Evolutionary conservation across 2,888 invertebrate species (phyloP), one percentile per base, ranked within the genome.

Genomic region (Scaptomyza tumidula): DNA sequence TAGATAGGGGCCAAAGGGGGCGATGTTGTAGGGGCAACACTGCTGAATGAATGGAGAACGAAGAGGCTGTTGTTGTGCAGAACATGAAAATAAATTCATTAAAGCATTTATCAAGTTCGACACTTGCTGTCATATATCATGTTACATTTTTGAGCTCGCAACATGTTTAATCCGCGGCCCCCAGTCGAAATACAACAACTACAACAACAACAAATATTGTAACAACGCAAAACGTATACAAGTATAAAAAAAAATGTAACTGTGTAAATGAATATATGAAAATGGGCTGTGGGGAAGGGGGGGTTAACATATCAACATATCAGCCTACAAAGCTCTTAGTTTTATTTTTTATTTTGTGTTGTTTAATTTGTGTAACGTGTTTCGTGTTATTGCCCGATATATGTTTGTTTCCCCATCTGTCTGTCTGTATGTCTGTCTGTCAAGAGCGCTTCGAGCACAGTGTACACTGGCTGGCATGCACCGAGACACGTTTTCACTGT

Each of bases 91-190:
- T 82, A 75, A 86, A 88, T 86, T 75, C 80, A 86, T 86, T 86
- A 79, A 86, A 80, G 77, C 85, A 86, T 86, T 86, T 88, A 86
- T 86, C 86, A 88, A 86, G 81, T 88, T 88, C 86, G 85, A 86
- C 87, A 84, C 82, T 81, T 70, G 69, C 80, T 88, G 88, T 86
- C 87, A 84, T 84, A 77, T 75, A 72, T 75, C 74, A 75, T 74
- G 71, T 75, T 74, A 74, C 74, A 74, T 60, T 81, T 81, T 81
- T 66, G 63, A 75, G 75, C 64, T 58, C 41, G 24, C 63, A 85
- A 81, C 87, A 84, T 87, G 82, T 81, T 82, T 87, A 87, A 87
- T 82, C 85, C 87, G 59, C 84, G 35, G 52, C 66, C 61, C 35
- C 64, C 63, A 61, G 58, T 67, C 71, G 44, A 57, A 50, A 4